Percentiles rank a stretch among this genome's conserved stretches.
phyloP scores from a whole-genome alignment of 2,797 vertebrate species.

The Coracias cyanogaster region DNA sequence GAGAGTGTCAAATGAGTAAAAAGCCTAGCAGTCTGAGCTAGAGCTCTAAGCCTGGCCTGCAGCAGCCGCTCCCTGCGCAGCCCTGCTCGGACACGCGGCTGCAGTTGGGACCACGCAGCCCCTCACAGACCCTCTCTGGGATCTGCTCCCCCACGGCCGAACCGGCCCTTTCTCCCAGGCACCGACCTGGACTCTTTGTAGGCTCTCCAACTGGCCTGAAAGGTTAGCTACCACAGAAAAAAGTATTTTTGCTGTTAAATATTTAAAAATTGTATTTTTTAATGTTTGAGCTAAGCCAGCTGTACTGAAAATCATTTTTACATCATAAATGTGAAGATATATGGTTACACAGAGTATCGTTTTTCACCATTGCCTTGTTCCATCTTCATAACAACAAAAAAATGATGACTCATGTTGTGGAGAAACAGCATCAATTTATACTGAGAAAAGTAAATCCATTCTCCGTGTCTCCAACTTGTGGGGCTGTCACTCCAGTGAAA shows the following conservation, averaged over 20 bases:
- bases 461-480: not conserved
- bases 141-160: rapidly evolving
- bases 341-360: not conserved
- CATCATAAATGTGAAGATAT: not conserved
- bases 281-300: not conserved
- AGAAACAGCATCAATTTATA: not conserved
- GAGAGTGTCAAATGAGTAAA: rapidly evolving
- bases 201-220: not conserved
- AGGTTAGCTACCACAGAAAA: not conserved
- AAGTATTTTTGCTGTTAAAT: rapidly evolving
- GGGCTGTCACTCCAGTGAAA: not conserved
- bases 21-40: rapidly evolving
- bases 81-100: rapidly evolving
- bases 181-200: rapidly evolving
- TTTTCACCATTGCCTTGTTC: not conserved
- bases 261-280: not conserved
- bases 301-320: not conserved
- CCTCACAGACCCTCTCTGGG: rapidly evolving
- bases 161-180: rapidly evolving
- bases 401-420: not conserved
- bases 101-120: rapidly evolving
- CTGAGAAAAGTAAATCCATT: not conserved
- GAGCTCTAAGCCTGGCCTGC: rapidly evolving
- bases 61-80: not conserved
- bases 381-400: not conserved